Conservation (phyloP, 2,797 vertebrate genomes). For the Rhabdophis nuchalis region DNA sequence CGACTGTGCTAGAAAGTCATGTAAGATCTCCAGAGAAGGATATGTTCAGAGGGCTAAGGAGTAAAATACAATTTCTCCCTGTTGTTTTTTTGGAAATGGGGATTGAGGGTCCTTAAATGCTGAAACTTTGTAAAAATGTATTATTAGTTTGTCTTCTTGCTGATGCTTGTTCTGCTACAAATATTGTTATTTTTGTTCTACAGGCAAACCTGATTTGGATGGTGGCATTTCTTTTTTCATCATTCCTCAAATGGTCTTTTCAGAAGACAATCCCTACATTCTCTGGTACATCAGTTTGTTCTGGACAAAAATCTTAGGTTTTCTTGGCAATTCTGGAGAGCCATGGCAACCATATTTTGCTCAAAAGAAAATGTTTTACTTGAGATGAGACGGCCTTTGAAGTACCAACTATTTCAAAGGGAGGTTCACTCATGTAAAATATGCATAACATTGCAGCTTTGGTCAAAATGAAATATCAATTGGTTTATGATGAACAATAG, state of each 20-base stretch:
- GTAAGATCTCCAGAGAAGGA: neutral
- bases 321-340: neutral
- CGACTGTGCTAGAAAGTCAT: neutral
- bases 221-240: neutral
- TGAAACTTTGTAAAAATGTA: neutral
- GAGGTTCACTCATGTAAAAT: neutral
- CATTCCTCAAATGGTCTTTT: neutral
- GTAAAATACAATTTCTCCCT: neutral
- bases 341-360: neutral
- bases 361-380: neutral
- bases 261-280: neutral
- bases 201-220: neutral
- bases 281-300: neutral
- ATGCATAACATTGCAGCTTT: neutral
- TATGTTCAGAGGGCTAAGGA: neutral
- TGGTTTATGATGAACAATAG: neutral
- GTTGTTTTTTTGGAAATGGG: neutral
- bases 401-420: neutral
- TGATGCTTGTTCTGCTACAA: neutral
- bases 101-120: neutral
- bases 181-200: neutral
- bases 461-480: constrained; percentile 24
- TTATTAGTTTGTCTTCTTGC: neutral
- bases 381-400: neutral
- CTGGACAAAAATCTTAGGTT: neutral